A percentile compares a stretch with the other conserved stretches of the same genome.
These are phyloP conservation scores for Eilema caniola DNA, from an alignment of 2,888 invertebrate genomes.

Conservation along the genomic window DNA sequence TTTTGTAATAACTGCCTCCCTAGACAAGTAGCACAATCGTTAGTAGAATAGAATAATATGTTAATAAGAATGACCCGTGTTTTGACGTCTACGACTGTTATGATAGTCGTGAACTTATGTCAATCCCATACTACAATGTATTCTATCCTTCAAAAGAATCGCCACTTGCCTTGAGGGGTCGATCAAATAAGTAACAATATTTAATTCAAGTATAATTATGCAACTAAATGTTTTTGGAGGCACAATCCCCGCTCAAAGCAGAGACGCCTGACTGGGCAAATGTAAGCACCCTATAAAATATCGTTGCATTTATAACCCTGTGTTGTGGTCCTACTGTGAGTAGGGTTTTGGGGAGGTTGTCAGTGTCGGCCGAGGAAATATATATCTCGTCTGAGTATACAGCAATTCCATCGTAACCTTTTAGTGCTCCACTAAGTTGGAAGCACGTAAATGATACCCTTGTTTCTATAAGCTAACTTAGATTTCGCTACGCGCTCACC, in stretches of 20 bases:
- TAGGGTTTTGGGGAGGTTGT: slow-evolving; percentile 1
- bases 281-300: slow-evolving; percentile 6
- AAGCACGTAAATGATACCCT: neutral
- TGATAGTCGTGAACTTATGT: too few relatives aligned
- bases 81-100: too few relatives aligned
- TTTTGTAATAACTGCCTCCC: neutral
- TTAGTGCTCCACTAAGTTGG: neutral
- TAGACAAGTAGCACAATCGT: too few relatives aligned
- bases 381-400: neutral
- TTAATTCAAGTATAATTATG: neutral
- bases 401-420: neutral
- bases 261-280: slow-evolving; percentile 2
- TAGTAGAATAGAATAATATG: too few relatives aligned
- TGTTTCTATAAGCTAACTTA: neutral
- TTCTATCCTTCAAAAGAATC: too few relatives aligned
- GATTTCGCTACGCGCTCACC: neutral
- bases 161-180: too few relatives aligned
- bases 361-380: neutral
- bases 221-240: slow-evolving; percentile 1
- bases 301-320: slow-evolving; percentile 1
- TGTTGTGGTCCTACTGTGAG: slow-evolving; percentile 4
- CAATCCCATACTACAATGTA: too few relatives aligned
- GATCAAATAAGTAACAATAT: neutral
- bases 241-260: neutral
- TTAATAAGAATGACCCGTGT: too few relatives aligned